These are phyloP conservation scores for Microchrysa polita DNA, from an alignment of 2,888 invertebrate genomes.

Conservation along the genomic window DNA sequence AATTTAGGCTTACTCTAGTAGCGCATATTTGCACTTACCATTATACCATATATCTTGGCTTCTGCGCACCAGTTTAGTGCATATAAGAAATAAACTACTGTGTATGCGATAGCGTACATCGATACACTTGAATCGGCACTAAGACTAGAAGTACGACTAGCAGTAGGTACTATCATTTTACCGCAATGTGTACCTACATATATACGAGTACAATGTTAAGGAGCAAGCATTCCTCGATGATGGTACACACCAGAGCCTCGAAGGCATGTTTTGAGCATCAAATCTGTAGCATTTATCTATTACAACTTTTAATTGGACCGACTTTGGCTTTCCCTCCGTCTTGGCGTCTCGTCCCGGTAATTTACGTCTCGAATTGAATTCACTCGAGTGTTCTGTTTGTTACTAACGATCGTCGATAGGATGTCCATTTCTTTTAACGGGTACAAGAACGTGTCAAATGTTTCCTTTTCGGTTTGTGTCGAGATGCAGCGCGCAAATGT, in stretches of 20 bases:
- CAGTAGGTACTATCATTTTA: conserved; percentile 4
- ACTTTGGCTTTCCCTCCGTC: conserved; percentile 45
- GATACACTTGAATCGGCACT: conserved; percentile 1
- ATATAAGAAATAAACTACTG: not conserved
- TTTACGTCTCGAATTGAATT: conserved; percentile 46
- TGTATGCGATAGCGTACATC: conserved; percentile 2
- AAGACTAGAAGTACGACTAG: conserved; percentile 22
- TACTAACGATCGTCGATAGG: conserved; percentile 24
- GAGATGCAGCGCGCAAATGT: too few species aligned
- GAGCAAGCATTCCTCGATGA: conserved; percentile 15
- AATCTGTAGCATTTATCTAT: conserved; percentile 51
- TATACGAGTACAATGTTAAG: not conserved
- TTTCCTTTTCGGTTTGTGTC: too few species aligned
- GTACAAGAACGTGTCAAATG: conserved; percentile 20
- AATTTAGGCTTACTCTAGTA: conserved; percentile 44
- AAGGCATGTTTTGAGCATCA: conserved; percentile 46
- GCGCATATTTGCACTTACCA: conserved; percentile 40
- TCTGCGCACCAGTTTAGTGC: not conserved
- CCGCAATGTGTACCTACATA: not conserved
- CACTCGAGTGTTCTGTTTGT: too few species aligned
- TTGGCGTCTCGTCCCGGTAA: conserved; percentile 42
- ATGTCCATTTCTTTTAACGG: conserved; percentile 21
- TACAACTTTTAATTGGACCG: conserved; percentile 51
- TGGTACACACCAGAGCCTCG: conserved; percentile 1
- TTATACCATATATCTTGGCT: conserved; percentile 31